These are phyloP conservation scores for Pteria penguin DNA, from an alignment of 2,888 invertebrate genomes.

Conservation along the genomic window DNA sequence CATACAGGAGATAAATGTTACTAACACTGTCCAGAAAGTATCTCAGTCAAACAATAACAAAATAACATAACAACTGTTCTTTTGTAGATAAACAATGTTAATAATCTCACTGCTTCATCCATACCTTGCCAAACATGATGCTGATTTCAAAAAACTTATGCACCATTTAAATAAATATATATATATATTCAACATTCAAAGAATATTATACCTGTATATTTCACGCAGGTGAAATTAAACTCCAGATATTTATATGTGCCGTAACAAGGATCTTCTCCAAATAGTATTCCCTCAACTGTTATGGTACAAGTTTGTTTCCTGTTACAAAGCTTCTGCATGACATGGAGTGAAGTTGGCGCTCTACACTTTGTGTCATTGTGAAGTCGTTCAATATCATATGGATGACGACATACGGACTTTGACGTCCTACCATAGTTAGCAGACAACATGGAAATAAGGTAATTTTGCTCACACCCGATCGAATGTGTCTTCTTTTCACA, in stretches of 20 bases:
- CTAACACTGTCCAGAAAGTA: no score
- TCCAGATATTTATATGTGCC: constrained; percentile 36
- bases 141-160: no score
- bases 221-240: constrained; percentile 25
- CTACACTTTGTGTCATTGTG: constrained; percentile 29
- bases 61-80: no score
- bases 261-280: constrained; percentile 31
- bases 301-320: constrained; percentile 5
- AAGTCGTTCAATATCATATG: constrained; percentile 26
- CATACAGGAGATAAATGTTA: no score
- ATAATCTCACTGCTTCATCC: no score
- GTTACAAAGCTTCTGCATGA: constrained; percentile 17
- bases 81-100: no score
- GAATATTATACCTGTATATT: no score
- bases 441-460: background rate
- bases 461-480: constrained; percentile 8
- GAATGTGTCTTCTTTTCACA: constrained; percentile 28
- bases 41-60: no score
- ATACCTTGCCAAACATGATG: no score
- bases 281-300: constrained; percentile 11
- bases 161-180: no score
- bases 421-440: constrained; percentile 35
- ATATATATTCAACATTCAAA: no score
- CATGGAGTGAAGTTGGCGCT: constrained; percentile 1
- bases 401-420: constrained; percentile 13